Base-by-base conservation (phyloP, 2,888 invertebrate species). In the Drosophila nigricruria region DNA sequence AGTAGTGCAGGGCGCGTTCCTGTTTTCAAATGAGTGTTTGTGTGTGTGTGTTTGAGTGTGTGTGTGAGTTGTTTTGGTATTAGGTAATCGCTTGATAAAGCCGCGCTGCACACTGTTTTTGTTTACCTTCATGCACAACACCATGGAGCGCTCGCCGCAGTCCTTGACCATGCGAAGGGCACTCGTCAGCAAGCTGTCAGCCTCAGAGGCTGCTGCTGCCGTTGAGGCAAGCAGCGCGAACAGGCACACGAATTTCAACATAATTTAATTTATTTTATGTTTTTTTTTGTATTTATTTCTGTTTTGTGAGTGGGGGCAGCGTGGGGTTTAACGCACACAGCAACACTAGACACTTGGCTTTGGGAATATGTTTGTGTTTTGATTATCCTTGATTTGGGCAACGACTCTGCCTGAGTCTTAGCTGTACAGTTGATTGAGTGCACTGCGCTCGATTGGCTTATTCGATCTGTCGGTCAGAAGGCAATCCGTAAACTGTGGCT, bases 51-150 rank as follows among this genome's bases (percentile, higher is more conserved):
- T 36, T 30, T 14, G 36, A 27, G 47, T 40, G 53, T 18, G 5
- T 16, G 8, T 42, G 32, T 18, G 25, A 12, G 4, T 42, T 36
- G 38, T 56, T 43, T 30, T 50, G 30, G 8, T 36, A 23, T 73
- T 70, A 64, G 45, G 45, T 52, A 69, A 60, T 58, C 49, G 40
- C 10, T 20, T 57, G 23, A 47, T 40, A 12, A 32, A 32, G 42
- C 23, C 56, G 34, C 25, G 42, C 6, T n/a, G 2, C 2, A 16
- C 27, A 50, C 34, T 23, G 34, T n/a, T 34, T 32, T 34, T 12
- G 49, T 89, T 93, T 94, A 96, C 96, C 95, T 96, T 96, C 88
- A 96, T 94, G 94, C 96, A 96, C 85, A 95, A 91, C 74, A 94
- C 93, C 92, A 96, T 94, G 83, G 95, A 95, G 87, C 94, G 95